Evolutionary conservation across 1,140 invertebrate species (phyloP).

Genomic region (Ridgeia piscesae): DNA sequence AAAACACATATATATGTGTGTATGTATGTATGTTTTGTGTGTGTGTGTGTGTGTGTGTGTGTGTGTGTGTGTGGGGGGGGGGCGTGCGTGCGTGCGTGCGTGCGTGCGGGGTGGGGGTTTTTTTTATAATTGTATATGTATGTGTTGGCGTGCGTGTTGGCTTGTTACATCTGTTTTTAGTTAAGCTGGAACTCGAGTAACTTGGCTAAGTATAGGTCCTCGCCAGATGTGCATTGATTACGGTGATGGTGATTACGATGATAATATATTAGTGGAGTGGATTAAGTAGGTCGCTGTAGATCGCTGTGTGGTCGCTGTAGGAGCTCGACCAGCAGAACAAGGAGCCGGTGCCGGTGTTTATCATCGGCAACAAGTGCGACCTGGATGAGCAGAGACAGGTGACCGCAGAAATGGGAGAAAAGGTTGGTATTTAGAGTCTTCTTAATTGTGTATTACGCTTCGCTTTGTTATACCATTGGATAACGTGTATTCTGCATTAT

Average conservation of each 20-base stretch:
- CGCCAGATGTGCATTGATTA: no score
- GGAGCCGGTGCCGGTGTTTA: constrained; percentile 46
- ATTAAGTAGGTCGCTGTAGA: background rate
- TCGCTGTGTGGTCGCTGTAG: constrained; percentile 1
- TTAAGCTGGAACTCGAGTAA: no score
- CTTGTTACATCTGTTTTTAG: no score
- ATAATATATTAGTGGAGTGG: background rate
- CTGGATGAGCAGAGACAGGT: constrained; percentile 39
- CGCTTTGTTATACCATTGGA: background rate
- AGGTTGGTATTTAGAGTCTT: no score
- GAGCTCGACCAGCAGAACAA: constrained; percentile 36
- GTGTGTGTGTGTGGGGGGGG: no score
- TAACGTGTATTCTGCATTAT: background rate
- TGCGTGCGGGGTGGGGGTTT: no score
- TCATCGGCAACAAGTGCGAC: constrained; percentile 52
- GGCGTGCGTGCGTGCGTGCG: no score
- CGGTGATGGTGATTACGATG: no score
- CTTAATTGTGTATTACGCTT: background rate
- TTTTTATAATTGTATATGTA: no score
- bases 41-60: background rate
- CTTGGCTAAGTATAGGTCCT: background rate
- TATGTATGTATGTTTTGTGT: background rate
- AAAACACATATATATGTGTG: no score
- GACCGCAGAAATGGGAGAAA: constrained; percentile 35
- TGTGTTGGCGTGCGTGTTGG: no score